Evolutionary conservation across 2,888 invertebrate species (phyloP).

Genomic region (Melieria omissa): DNA sequence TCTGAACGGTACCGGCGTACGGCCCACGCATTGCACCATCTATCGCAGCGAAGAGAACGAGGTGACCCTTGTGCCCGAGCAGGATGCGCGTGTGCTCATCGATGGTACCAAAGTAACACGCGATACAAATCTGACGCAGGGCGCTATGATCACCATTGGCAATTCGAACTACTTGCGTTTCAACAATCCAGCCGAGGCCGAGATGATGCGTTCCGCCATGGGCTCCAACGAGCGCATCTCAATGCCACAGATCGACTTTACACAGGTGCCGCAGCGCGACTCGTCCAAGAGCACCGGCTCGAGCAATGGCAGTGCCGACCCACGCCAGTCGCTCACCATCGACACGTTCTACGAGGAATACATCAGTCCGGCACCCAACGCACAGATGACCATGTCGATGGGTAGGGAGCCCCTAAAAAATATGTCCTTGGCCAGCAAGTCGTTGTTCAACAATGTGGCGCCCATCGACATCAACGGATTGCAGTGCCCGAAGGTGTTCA

Average conservation of each 20-base stretch:
- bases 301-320: slow-evolving; percentile 33
- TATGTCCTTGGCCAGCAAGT: slow-evolving; percentile 14
- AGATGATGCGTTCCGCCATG: slow-evolving; percentile 85
- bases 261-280: slow-evolving; percentile 53
- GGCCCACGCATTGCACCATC: slow-evolving; percentile 86
- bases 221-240: slow-evolving; percentile 76
- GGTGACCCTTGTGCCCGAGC: slow-evolving; percentile 84
- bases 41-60: slow-evolving; percentile 82
- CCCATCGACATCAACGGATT: slow-evolving; percentile 71
- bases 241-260: slow-evolving; percentile 81
- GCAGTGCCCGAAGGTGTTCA: slow-evolving; percentile 81
- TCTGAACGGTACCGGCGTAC: slow-evolving; percentile 87
- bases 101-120: slow-evolving; percentile 79
- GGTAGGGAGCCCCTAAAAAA: slow-evolving; percentile 13
- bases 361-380: slow-evolving; percentile 26
- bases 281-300: slow-evolving; percentile 43
- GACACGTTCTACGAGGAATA: slow-evolving; percentile 59
- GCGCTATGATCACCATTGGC: slow-evolving; percentile 91
- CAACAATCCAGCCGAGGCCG: slow-evolving; percentile 91
- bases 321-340: slow-evolving; percentile 51
- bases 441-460: slow-evolving; percentile 33
- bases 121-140: slow-evolving; percentile 84
- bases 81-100: slow-evolving; percentile 75
- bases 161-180: slow-evolving; percentile 91
- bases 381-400: slow-evolving; percentile 28